These are phyloP conservation scores for Acropora yongei DNA, from an alignment of 64 coral and sea anemone species.

Conservation along the genomic window DNA sequence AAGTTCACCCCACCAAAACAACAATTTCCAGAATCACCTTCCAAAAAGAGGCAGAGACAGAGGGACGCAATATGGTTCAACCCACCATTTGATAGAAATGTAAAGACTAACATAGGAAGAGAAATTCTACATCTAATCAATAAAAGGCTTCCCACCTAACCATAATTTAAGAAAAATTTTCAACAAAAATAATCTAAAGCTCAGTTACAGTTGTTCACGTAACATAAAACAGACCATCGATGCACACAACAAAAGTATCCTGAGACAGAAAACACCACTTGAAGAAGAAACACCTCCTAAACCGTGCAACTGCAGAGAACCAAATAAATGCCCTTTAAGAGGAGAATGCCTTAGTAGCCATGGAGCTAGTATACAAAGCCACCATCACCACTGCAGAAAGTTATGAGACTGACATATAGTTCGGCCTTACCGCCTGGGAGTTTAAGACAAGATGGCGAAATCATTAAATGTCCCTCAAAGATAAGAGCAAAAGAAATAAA, in stretches of 20 bases:
- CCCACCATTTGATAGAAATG: constrained; percentile 24
- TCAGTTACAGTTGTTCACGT: constrained; percentile 7
- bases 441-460: neutral
- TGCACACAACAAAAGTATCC: neutral
- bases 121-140: neutral
- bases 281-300: neutral
- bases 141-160: neutral
- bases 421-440: neutral
- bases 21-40: neutral
- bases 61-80: constrained; percentile 24
- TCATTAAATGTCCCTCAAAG: neutral
- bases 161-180: constrained; percentile 7
- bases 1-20: neutral
- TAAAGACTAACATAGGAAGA: constrained; percentile 17
- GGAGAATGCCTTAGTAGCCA: neutral
- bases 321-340: constrained; percentile 14
- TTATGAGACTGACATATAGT: neutral
- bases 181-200: constrained; percentile 36
- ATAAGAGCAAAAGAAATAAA: neutral
- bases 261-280: neutral
- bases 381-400: neutral
- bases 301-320: constrained; percentile 53
- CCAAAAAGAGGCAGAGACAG: neutral
- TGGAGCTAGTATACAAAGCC: constrained; percentile 10
- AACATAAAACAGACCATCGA: constrained; percentile 12